Percentiles rank a stretch among this genome's conserved stretches.
These are phyloP conservation scores for Borostomias antarcticus DNA, from an alignment of 2,797 vertebrate species.

Conservation along the genomic window DNA sequence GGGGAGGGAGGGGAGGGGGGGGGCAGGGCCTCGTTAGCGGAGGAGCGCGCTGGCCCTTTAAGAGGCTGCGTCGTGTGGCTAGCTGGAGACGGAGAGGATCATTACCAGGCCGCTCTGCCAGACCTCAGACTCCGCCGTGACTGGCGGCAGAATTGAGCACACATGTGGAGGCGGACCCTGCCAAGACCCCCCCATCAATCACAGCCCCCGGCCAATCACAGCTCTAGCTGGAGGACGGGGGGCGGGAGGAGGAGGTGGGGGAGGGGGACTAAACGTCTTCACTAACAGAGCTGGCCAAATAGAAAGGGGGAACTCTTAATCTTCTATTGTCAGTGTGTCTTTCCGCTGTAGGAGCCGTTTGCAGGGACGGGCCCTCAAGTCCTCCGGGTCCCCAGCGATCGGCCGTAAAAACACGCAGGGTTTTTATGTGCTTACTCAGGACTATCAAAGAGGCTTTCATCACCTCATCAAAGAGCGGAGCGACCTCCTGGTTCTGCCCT, in stretches of 20 bases:
- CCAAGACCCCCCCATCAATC: constrained; percentile 13
- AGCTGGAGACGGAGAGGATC: constrained; percentile 46
- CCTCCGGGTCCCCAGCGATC: background rate
- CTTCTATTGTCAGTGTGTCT: constrained; percentile 2
- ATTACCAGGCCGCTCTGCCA: constrained; percentile 74
- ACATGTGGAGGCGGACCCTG: constrained; percentile 64
- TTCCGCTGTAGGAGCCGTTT: background rate
- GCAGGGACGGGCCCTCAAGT: background rate
- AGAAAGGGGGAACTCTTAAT: background rate
- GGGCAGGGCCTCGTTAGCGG: constrained; percentile 5
- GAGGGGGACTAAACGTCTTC: background rate
- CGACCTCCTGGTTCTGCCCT: background rate
- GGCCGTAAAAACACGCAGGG: background rate
- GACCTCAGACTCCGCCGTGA: constrained; percentile 80
- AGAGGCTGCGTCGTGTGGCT: constrained; percentile 26
- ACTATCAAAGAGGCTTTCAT: constrained; percentile 16
- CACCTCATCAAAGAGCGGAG: constrained; percentile 14
- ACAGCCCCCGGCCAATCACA: constrained; percentile 10
- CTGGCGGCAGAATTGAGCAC: constrained; percentile 69
- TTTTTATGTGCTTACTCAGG: constrained; percentile 11
- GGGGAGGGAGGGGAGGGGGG: background rate
- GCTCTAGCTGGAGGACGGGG: background rate
- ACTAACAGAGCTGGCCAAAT: constrained; percentile 1
- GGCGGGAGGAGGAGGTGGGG: background rate
- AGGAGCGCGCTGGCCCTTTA: constrained; percentile 50